Conservation (phyloP, 53 echinoderm and acorn worm genomes). For the Antedon mediterranea region DNA sequence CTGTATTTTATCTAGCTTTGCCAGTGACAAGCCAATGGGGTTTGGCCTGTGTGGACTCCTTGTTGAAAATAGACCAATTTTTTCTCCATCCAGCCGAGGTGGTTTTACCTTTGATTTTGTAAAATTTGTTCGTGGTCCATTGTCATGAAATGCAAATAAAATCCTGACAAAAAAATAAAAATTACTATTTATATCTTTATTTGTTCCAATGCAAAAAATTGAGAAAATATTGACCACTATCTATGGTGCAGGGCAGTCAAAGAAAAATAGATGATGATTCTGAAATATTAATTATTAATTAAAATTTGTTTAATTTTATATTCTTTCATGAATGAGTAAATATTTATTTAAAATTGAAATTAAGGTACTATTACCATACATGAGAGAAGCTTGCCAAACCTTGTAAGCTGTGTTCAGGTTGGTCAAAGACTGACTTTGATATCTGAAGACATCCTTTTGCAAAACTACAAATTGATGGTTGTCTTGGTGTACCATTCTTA, state of each 20-base stretch:
- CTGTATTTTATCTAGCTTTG: constrained; percentile 62
- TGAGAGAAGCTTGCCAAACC: constrained; percentile 71
- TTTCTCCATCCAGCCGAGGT: constrained; percentile 71
- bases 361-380: constrained; percentile 59
- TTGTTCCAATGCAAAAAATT: too few relatives aligned
- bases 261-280: too few relatives aligned
- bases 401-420: constrained; percentile 68
- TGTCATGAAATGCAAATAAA: constrained; percentile 73
- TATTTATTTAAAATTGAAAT: background rate
- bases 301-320: too few relatives aligned
- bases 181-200: too few relatives aligned
- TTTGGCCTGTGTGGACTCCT: constrained; percentile 88
- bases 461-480: constrained; percentile 65
- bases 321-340: too few relatives aligned
- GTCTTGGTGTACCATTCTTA: constrained; percentile 85
- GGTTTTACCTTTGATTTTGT: constrained; percentile 92
- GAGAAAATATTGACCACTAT: too few relatives aligned
- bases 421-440: constrained; percentile 38
- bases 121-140: constrained; percentile 29
- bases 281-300: too few relatives aligned
- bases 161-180: constrained; percentile 33
- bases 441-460: constrained; percentile 58
- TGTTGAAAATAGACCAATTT: constrained; percentile 76
- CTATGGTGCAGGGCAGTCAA: too few relatives aligned
- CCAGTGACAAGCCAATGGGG: constrained; percentile 76